These are phyloP conservation scores for Avahi laniger DNA, from an alignment of 2,797 vertebrate species.

Conservation along the genomic window DNA sequence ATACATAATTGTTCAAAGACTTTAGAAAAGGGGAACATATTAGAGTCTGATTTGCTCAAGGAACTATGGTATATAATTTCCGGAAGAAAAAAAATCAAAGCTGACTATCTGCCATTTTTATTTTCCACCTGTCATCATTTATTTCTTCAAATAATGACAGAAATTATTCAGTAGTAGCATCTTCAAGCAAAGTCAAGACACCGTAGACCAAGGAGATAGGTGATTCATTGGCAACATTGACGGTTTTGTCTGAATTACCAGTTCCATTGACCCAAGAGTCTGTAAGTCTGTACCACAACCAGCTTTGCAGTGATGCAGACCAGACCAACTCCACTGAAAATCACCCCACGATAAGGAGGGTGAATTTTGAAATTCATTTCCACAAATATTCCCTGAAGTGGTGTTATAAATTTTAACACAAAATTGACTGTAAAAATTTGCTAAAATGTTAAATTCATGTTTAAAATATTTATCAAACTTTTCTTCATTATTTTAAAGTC, in stretches of 20 bases:
- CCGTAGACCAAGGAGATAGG: not conserved
- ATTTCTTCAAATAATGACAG: not conserved
- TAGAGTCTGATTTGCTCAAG: not conserved
- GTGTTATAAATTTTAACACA: conserved; percentile 45
- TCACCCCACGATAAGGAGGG: not conserved
- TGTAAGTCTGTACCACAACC: not conserved
- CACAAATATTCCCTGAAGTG: conserved; percentile 5
- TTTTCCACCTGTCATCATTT: not conserved
- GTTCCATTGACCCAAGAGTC: not conserved
- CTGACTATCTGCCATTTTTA: not conserved
- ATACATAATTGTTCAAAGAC: not conserved
- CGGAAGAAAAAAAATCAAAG: not conserved
- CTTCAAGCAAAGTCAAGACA: not conserved
- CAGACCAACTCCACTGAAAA: not conserved
- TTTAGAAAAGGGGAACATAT: not conserved
- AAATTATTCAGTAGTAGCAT: not conserved
- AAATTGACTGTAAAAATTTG: conserved; percentile 43
- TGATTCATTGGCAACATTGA: not conserved
- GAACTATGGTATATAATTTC: not conserved
- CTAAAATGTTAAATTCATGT: conserved; percentile 53
- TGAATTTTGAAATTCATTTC: conserved; percentile 29
- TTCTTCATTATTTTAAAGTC: conserved; percentile 21
- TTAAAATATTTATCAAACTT: conserved; percentile 50
- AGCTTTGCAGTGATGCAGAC: not conserved
- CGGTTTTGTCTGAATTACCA: not conserved